phyloP scores from a whole-genome alignment of 1,140 invertebrate species.

The Zaprionus gabonicus region DNA sequence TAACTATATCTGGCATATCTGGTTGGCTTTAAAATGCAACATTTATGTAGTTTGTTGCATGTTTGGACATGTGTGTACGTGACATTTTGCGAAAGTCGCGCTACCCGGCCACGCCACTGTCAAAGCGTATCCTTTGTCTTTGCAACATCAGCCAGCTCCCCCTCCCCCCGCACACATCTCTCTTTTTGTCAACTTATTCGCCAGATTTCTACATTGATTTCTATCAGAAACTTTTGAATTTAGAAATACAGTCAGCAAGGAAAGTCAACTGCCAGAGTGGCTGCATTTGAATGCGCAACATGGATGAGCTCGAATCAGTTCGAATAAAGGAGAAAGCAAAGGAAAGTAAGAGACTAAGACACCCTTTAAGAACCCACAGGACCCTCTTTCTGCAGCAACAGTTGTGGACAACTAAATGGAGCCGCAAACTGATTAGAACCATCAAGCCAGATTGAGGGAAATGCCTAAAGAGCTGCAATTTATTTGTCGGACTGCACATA shows the following conservation, averaged over 20 bases:
- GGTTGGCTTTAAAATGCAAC: slow-evolving; percentile 62
- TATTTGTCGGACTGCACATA: slow-evolving; percentile 38
- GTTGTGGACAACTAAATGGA: not conserved
- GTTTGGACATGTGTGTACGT: slow-evolving; percentile 78
- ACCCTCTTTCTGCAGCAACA: not conserved
- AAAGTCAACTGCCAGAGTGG: not conserved
- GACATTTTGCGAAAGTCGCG: slow-evolving; percentile 67
- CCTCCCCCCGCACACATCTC: not conserved
- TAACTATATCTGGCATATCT: slow-evolving; percentile 7
- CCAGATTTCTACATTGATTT: slow-evolving; percentile 7
- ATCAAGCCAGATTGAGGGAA: slow-evolving; percentile 4
- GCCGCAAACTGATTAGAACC: not conserved
- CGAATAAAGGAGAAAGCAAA: not conserved
- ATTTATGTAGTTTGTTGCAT: slow-evolving; percentile 74
- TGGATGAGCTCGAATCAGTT: not conserved
- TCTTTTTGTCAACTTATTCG: not conserved
- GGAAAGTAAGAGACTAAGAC: not conserved
- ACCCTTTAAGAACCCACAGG: not conserved
- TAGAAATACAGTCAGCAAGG: not conserved
- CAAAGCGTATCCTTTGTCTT: slow-evolving; percentile 11
- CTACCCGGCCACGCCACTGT: slow-evolving; percentile 11
- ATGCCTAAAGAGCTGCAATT: not conserved
- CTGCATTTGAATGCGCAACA: not conserved
- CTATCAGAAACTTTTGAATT: not conserved
- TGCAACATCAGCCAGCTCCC: not conserved